Percentiles rank a stretch among this genome's conserved stretches.
Evolutionary conservation across 1,140 invertebrate species (phyloP).

Genomic region (Bacillus rossius): DNA sequence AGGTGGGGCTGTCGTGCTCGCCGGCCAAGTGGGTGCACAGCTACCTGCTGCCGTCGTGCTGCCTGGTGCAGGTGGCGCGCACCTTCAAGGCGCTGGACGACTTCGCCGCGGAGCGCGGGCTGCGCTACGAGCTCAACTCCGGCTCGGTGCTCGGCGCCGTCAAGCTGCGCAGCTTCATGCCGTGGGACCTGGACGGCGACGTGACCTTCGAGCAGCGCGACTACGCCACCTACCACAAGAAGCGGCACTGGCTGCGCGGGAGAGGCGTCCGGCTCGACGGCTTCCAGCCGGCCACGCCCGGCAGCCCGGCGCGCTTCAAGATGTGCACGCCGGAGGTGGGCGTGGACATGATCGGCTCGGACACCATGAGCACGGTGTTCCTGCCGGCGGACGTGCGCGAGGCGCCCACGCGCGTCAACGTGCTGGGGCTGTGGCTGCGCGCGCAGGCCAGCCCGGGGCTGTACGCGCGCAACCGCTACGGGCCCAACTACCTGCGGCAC

Average conservation of each 20-base stretch:
- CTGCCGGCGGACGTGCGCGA: slow-evolving; percentile 10
- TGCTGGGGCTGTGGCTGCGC: slow-evolving; percentile 29
- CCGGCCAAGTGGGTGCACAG: slow-evolving; percentile 2
- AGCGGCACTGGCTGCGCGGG: slow-evolving; percentile 10
- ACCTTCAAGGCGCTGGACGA: slow-evolving; percentile 14
- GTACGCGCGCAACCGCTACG: slow-evolving; percentile 33
- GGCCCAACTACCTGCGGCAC: slow-evolving; percentile 29
- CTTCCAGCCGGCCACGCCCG: neutral
- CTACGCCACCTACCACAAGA: slow-evolving; percentile 7
- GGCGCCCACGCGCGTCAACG: slow-evolving; percentile 26
- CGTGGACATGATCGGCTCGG: slow-evolving; percentile 13
- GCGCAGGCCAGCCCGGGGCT: slow-evolving; percentile 32
- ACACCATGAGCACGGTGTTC: slow-evolving; percentile 8
- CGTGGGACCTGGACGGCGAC: slow-evolving; percentile 34
- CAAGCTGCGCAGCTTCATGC: slow-evolving; percentile 29
- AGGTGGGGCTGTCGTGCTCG: slow-evolving; percentile 19
- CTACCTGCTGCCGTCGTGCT: slow-evolving; percentile 23
- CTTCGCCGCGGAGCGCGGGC: slow-evolving; percentile 4
- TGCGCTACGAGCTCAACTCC: slow-evolving; percentile 29
- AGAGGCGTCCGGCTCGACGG: slow-evolving; percentile 18
- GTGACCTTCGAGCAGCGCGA: slow-evolving; percentile 15
- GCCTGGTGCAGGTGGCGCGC: slow-evolving; percentile 17
- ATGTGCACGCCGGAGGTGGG: slow-evolving; percentile 11
- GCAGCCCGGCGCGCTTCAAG: neutral
- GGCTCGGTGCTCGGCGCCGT: slow-evolving; percentile 32